Evolutionary conservation across 2,113 vertebrate species (phyloP).

Genomic region (Puntigrus tetrazona): DNA sequence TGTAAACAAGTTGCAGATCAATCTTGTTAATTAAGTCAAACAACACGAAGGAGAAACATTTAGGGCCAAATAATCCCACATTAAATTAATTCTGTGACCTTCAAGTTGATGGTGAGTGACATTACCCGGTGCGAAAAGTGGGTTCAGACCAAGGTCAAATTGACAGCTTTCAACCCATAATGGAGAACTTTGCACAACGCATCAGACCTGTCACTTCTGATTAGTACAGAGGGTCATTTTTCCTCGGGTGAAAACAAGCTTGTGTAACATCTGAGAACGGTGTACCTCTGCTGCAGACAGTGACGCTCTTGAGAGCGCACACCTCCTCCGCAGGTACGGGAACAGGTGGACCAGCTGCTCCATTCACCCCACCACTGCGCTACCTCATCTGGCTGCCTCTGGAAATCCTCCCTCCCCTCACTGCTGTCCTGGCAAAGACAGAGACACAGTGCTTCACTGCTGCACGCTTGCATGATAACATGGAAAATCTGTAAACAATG

Average conservation of each 20-base stretch:
- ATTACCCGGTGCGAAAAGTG: conserved; percentile 41
- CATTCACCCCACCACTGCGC: conserved; percentile 93
- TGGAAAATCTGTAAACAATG: conserved; percentile 28
- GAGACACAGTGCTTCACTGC: conserved; percentile 50
- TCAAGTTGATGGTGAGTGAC: conserved; percentile 42
- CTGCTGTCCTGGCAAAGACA: conserved; percentile 88
- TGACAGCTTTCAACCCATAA: neutral
- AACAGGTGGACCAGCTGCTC: conserved; percentile 91
- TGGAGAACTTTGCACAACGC: conserved; percentile 6
- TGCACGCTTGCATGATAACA: conserved; percentile 38
- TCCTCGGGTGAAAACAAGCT: neutral
- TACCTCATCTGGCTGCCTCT: conserved; percentile 78
- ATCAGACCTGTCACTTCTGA: conserved; percentile 19
- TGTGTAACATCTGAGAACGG: neutral
- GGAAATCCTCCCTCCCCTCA: conserved; percentile 77
- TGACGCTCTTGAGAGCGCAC: conserved; percentile 87
- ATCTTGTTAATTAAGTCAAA: neutral
- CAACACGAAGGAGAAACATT: neutral
- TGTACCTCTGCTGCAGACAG: conserved; percentile 85
- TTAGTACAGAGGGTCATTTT: conserved; percentile 22
- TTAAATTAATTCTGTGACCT: conserved; percentile 27
- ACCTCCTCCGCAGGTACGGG: conserved; percentile 85
- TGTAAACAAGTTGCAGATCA: neutral
- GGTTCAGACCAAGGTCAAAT: conserved; percentile 47
- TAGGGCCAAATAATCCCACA: conserved; percentile 30